These are phyloP conservation scores for Potamarius usumacintae DNA, from an alignment of 2,113 vertebrate species.

Conservation along the genomic window DNA sequence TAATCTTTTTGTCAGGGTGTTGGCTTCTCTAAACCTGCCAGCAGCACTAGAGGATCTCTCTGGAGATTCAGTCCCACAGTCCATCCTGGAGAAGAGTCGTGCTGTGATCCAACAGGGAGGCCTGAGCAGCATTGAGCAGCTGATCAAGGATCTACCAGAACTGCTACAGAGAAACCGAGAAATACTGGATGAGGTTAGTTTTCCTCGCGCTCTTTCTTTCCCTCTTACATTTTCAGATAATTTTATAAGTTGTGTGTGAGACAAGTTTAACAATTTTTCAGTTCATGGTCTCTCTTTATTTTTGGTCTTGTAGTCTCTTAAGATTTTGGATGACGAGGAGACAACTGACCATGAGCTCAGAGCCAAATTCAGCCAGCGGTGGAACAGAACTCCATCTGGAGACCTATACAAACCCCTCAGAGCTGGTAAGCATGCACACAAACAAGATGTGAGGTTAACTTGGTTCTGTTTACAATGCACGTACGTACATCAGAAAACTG, in stretches of 20 bases:
- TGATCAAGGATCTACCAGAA: slow-evolving; percentile 94
- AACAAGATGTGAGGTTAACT: neutral
- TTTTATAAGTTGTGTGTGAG: slow-evolving; percentile 7
- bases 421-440: slow-evolving; percentile 71
- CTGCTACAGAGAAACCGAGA: slow-evolving; percentile 93
- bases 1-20: slow-evolving; percentile 67
- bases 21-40: slow-evolving; percentile 96
- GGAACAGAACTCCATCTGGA: slow-evolving; percentile 92
- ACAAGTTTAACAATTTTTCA: neutral
- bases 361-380: slow-evolving; percentile 93
- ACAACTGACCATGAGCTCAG: slow-evolving; percentile 89
- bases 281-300: neutral
- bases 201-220: neutral
- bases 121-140: slow-evolving; percentile 90
- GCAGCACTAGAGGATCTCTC: slow-evolving; percentile 96
- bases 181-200: slow-evolving; percentile 89
- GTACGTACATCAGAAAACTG: neutral
- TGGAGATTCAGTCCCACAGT: slow-evolving; percentile 92
- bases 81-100: slow-evolving; percentile 89
- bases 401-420: slow-evolving; percentile 94
- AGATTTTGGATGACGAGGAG: slow-evolving; percentile 91
- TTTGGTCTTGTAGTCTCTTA: slow-evolving; percentile 77
- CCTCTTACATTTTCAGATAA: neutral
- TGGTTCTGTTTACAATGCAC: neutral
- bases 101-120: slow-evolving; percentile 88